A percentile compares a stretch with the other conserved stretches of the same genome.
These are phyloP conservation scores for Odocoileus virginianus DNA, from an alignment of 2,113 vertebrate genomes.

Conservation along the genomic window DNA sequence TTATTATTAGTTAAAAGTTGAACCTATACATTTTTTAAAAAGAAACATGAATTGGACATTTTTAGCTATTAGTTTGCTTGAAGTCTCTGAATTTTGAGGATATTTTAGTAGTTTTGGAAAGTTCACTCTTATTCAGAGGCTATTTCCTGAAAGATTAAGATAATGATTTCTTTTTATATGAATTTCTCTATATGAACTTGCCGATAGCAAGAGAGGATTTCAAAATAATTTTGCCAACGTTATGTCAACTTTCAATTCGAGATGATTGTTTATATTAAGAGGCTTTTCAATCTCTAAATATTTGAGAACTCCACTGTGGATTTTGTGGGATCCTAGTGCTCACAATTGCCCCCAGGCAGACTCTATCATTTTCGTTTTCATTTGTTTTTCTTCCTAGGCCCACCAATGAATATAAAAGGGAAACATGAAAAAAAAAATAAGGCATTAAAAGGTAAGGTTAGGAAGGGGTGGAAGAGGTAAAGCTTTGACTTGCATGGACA, in stretches of 20 bases:
- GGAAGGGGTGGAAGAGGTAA: background rate
- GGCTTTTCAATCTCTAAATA: background rate
- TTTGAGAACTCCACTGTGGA: background rate
- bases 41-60: background rate
- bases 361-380: background rate
- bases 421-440: background rate
- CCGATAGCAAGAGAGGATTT: background rate
- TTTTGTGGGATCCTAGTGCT: background rate
- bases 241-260: background rate
- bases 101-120: background rate
- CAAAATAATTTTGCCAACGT: background rate
- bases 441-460: background rate
- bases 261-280: background rate
- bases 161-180: background rate
- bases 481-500: background rate
- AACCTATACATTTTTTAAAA: background rate
- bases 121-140: background rate
- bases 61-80: background rate
- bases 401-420: background rate
- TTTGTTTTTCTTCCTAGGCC: background rate
- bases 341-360: background rate
- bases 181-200: background rate
- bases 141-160: constrained; percentile 14
- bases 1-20: background rate
- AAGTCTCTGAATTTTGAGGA: background rate